Evolutionary conservation across 1,140 invertebrate genomes (phyloP), one percentile per base, ranked within the genome.

Genomic region (Nomia melanderi): DNA sequence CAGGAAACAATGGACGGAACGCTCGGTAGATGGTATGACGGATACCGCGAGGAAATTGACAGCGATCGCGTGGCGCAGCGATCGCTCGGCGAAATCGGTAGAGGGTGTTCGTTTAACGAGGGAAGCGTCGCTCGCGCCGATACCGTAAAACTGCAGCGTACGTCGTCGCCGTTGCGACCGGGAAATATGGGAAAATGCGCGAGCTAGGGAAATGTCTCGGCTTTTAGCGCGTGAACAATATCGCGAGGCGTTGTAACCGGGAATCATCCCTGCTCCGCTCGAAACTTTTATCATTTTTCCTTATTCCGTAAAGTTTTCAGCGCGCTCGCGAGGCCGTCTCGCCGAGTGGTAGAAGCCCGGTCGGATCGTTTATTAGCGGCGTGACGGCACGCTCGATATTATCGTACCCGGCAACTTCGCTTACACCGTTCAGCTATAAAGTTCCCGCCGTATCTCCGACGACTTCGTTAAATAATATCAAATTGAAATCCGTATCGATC

Each of bases 271-370:
- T 23, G 53, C 47, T 36, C 47, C 53, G 64, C 59, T 67, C 23
- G 17, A 20, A 75, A 69, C 12, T 75, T 75, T 64, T 59, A 59
- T 75, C 73, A 75, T 75, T 75, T 75, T 69, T 75, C 64, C 64
- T 75, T 75, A 67, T 75, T 75, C 33, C 54, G 64, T 47, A 75
- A 67, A 75, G 36, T 75, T 75, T 59, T 25, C 39, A 66, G 17
- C 63, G 63, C 36, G 41, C 41, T 17, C 41, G 41, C 11, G 25
- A 2, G 31, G 41, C 23, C 14, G 8, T 41, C 33, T 54, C 8
- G 33, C 9, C 29, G 14, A 23, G 27, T 39, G 31, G 44, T 47
- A n/a, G 17, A 12, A 47, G n/a, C 17, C n/a, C 14, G 29, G 27
- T 9, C n/a, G 20, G 1, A 1, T 72, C 20, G n/a, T 75, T 75